A percentile compares a stretch with the other conserved stretches of the same genome.
phyloP scores from a whole-genome alignment of 1,140 invertebrate genomes.

The silkworm (Bombyx mori) region DNA sequence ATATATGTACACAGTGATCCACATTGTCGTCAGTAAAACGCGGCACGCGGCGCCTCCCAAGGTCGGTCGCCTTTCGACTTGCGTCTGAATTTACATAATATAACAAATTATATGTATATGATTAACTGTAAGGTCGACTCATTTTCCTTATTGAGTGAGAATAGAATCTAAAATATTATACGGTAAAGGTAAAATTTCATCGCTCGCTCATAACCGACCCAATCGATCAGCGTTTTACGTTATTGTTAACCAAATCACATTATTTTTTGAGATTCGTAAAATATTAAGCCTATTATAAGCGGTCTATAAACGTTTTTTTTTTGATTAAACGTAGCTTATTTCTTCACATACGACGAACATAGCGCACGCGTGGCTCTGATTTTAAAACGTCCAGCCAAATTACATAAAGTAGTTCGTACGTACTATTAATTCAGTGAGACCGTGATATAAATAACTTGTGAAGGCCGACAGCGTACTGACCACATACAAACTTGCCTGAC shows the following conservation, averaged over 20 bases:
- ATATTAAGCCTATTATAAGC: too few relatives aligned
- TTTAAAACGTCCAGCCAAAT: too few relatives aligned
- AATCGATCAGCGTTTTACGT: too few relatives aligned
- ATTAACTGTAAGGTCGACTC: constrained; percentile 13
- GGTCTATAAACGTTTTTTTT: too few relatives aligned
- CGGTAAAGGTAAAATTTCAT: not conserved
- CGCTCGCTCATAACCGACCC: too few relatives aligned
- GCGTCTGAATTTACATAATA: constrained; percentile 46
- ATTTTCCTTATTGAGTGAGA: constrained; percentile 3
- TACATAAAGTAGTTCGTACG: constrained; percentile 5
- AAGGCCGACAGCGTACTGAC: constrained; percentile 5
- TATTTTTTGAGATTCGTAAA: not conserved
- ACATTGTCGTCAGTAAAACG: constrained; percentile 21
- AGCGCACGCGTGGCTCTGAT: not conserved
- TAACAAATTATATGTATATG: constrained; percentile 35
- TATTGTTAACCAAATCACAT: not conserved
- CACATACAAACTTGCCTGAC: constrained; percentile 7
- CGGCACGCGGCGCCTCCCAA: constrained; percentile 39
- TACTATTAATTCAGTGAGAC: constrained; percentile 6
- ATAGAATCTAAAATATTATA: not conserved
- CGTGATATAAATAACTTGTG: constrained; percentile 9
- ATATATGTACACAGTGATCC: constrained; percentile 13
- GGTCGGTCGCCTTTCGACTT: constrained; percentile 49
- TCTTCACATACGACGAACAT: not conserved
- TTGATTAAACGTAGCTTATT: not conserved